Conservation (phyloP, 2,113 vertebrate genomes). For the Myotis yumanensis region DNA sequence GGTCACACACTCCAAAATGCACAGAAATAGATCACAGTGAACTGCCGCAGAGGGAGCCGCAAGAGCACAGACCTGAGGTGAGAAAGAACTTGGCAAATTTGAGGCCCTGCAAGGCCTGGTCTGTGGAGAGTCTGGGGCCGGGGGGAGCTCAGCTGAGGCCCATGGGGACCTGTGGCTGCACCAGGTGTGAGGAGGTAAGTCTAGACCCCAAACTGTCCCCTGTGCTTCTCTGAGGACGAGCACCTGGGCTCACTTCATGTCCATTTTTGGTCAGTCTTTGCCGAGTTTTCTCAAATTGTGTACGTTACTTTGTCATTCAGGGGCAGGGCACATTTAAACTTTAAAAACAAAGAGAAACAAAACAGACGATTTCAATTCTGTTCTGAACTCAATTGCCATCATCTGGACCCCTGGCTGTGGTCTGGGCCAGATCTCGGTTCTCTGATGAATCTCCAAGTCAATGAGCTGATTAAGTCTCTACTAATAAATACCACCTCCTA, state of each 20-base stretch:
- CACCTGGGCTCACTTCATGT: not conserved
- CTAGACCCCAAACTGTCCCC: not conserved
- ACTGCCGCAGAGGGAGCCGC: not conserved
- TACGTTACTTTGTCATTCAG: not conserved
- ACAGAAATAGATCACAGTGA: not conserved
- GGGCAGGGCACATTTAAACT: not conserved
- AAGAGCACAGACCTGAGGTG: fast-evolving
- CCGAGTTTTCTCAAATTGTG: not conserved
- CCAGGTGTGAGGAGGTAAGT: no score
- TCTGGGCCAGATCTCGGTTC: not conserved
- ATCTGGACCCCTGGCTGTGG: not conserved
- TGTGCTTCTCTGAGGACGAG: fast-evolving
- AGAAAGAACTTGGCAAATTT: fast-evolving
- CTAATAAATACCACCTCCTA: not conserved
- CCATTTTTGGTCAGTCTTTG: not conserved
- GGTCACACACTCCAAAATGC: not conserved
- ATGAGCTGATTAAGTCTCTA: not conserved
- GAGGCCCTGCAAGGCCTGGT: not conserved
- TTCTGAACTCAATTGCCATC: not conserved
- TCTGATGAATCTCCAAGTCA: not conserved
- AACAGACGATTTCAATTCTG: not conserved
- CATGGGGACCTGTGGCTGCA: not conserved
- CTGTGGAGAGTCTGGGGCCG: not conserved
- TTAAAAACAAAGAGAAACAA: not conserved
- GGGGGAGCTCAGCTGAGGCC: not conserved